Conservation (phyloP, 2,113 vertebrate species). For the Ifrita kowaldi region DNA sequence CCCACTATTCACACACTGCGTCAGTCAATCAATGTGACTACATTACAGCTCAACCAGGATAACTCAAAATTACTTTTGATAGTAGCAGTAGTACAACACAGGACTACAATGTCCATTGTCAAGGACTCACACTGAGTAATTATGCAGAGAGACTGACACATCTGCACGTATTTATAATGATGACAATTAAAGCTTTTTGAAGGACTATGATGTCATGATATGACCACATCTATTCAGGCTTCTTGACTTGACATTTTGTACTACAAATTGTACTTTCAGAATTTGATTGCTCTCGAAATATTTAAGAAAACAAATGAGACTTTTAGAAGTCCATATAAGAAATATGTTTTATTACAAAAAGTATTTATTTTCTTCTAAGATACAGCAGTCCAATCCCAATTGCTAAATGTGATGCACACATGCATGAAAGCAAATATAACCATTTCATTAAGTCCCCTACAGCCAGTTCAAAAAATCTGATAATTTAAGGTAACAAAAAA, state of each 20-base stretch:
- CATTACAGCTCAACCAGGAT: neutral
- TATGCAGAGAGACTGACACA: neutral
- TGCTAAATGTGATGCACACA: neutral
- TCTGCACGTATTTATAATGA: neutral
- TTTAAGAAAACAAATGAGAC: neutral
- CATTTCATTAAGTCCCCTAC: neutral
- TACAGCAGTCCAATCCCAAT: neutral
- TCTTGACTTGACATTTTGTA: neutral
- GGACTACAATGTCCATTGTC: neutral
- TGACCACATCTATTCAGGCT: slow-evolving; percentile 26
- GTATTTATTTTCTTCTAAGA: neutral
- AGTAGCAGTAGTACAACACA: neutral
- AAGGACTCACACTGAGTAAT: neutral
- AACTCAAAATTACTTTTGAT: neutral
- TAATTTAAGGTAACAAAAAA: neutral
- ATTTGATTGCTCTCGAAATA: neutral
- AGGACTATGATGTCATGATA: slow-evolving; percentile 3
- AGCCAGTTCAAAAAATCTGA: neutral
- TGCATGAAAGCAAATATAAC: neutral
- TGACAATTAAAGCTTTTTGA: slow-evolving; percentile 33
- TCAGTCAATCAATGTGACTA: no score
- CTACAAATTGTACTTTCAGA: neutral
- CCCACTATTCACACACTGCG: accelerated
- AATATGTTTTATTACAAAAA: neutral
- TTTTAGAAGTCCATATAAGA: neutral